Conservation (phyloP, 1,140 invertebrate species). For the Telenomus remus region DNA sequence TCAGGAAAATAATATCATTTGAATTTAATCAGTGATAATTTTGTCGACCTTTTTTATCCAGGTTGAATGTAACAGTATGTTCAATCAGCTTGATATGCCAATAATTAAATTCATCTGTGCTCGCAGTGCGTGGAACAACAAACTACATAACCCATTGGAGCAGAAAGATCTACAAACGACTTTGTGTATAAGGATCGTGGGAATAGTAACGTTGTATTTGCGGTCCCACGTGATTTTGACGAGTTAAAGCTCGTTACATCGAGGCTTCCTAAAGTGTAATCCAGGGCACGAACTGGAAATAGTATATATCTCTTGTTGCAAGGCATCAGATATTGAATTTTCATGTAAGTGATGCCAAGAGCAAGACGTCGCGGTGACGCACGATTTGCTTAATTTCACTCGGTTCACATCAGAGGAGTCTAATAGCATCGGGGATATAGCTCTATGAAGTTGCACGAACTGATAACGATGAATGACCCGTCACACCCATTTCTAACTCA, state of each 20-base stretch:
- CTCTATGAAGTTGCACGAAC: too few relatives aligned
- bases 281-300: constrained; percentile 22
- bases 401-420: not conserved
- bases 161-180: constrained; percentile 2
- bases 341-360: constrained; percentile 40
- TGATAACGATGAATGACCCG: too few relatives aligned
- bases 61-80: not conserved
- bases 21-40: not conserved
- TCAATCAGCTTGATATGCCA: not conserved
- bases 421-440: too few relatives aligned
- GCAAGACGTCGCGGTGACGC: constrained; percentile 28
- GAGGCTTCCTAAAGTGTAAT: constrained; percentile 29
- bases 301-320: constrained; percentile 13
- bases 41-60: not conserved
- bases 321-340: constrained; percentile 46
- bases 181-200: not conserved
- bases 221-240: constrained; percentile 5
- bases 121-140: not conserved
- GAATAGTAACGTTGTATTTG: constrained; percentile 1
- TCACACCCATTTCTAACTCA: too few relatives aligned
- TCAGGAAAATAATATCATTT: too few relatives aligned
- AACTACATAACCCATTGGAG: constrained; percentile 2
- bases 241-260: constrained; percentile 29
- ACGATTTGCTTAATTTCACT: constrained; percentile 17
- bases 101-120: constrained; percentile 4